Base-by-base conservation (phyloP, 2,113 vertebrate genomes). In the Delphinus delphis region DNA sequence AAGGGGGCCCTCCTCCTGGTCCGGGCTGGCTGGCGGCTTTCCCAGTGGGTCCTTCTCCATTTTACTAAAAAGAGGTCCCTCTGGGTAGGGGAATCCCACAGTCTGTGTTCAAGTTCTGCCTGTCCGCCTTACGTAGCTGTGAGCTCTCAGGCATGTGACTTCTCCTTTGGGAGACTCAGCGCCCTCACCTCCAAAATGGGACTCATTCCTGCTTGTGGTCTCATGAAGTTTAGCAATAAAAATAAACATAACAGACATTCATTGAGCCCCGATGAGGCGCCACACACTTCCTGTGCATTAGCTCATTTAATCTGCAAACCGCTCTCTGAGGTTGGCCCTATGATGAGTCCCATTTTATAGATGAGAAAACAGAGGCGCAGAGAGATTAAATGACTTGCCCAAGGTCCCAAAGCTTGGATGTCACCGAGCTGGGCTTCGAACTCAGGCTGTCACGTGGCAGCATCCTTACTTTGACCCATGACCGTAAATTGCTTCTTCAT, bases 281-380 rank as follows among this genome's bases (percentile, higher is more conserved):
- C 68, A 0, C 1, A 1, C 14, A 0, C 60, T 58, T 50, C 73
- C 47, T 11, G 0, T 2, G 44, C 7, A 1, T 28, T 36, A 25
- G 10, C 50, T 47, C n/a, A 9, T 47, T 55, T 12, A n/a, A n/a
- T 36, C 79, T 60, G 67, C 88, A 50, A 1, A 31, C 12, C 3
- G 50, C 67, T 60, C 58, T 6, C 3, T 3, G 84, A 58, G 18
- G 44, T 21, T 20, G 55, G 62, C 18, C 14, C 44, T n/a, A 4
- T 2, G 41, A 25, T 41, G 1, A 3, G 26, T 31, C 67, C 79
- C 84, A 6, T 60, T 62, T 71, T 71, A 26, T 10, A 76, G 90
- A 44, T 18, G 87, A 58, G 58, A 67, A 70, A 38, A 68, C 15
- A 26, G 55, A 70, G 63, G 31, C 33, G 2, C 18, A 1, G 41